Percentiles rank a stretch among this genome's conserved stretches.
Conservation (phyloP, 1,140 invertebrate genomes). For the Cyrtorhinus lividipennis region DNA sequence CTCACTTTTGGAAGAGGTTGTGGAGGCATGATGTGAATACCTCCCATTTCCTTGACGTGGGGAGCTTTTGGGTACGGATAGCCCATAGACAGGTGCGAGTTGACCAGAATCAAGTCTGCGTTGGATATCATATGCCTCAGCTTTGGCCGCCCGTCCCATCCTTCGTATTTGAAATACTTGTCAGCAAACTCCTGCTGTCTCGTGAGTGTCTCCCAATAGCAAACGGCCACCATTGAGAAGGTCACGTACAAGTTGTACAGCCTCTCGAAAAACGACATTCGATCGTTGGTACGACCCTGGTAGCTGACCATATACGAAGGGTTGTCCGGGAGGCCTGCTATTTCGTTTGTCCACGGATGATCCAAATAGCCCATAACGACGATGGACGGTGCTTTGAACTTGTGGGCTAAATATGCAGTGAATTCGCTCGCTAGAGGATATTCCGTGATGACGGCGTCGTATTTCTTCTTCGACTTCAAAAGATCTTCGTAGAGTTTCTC, state of each 20-base stretch:
- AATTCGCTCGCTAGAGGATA: not conserved
- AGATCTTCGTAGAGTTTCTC: not conserved
- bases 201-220: not conserved
- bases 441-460: not conserved
- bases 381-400: not conserved
- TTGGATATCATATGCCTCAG: constrained; percentile 23
- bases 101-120: constrained; percentile 22
- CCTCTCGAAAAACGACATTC: constrained; percentile 21
- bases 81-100: constrained; percentile 29
- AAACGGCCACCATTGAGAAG: not conserved
- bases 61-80: constrained; percentile 25
- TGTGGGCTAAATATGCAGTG: not conserved
- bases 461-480: not conserved
- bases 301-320: constrained; percentile 19
- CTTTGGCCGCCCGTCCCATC: constrained; percentile 20
- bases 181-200: constrained; percentile 11
- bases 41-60: constrained; percentile 28
- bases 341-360: constrained; percentile 11
- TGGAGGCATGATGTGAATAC: constrained; percentile 26
- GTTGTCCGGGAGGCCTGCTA: constrained; percentile 19
- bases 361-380: not conserved
- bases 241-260: constrained; percentile 13
- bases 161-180: constrained; percentile 23
- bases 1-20: constrained; percentile 27
- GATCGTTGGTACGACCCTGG: constrained; percentile 12